Evolutionary conservation across 2,113 vertebrate species (phyloP), one percentile per base, ranked within the genome.

Genomic region (Toxotes jaculatrix): DNA sequence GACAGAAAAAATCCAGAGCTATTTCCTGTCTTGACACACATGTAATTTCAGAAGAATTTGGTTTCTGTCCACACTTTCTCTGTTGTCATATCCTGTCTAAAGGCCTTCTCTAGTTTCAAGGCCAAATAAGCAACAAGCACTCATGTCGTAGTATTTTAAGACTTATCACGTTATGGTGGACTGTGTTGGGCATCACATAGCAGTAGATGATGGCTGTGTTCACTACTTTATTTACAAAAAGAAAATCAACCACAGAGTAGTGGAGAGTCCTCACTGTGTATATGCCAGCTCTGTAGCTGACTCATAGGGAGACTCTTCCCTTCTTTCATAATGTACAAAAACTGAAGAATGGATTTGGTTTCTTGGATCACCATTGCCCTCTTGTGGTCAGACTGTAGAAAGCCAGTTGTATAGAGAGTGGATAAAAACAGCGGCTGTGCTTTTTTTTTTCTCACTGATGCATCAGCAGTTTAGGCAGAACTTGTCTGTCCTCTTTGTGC

Each of bases 1-100:
- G 9, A 72, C 31, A 84, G n/a, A 57, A 51, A 83, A 81, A 43
- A 34, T 53, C 67, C 57, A 65, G n/a, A 78, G 74, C 60, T 72
- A 74, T 89, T 92, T 91, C 87, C 86, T 87, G 83, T 82, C 60
- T 76, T 70, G 66, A 84, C 57, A 77, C 67, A 70, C 53, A 10
- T 84, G 86, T 83, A 83, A 91, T 88, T 88, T 88, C 63, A 76
- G 80, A 82, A 84, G 87, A 89, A 89, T 92, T 76, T 72, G 75
- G 76, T 79, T 60, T 72, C 36, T 47, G 57, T 53, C 57, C 61
- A 70, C 65, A 69, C 65, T 83, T 82, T 66, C 17, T 57, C 45
- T 87, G 76, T 62, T 56, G 73, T 85, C 89, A 76, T 65, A 73
- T 91, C 77, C 86, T 86, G 66, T 89, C 82, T 76, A 31, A 66